Conservation (phyloP, 2,113 vertebrate genomes). For the Pituophis catenifer region DNA sequence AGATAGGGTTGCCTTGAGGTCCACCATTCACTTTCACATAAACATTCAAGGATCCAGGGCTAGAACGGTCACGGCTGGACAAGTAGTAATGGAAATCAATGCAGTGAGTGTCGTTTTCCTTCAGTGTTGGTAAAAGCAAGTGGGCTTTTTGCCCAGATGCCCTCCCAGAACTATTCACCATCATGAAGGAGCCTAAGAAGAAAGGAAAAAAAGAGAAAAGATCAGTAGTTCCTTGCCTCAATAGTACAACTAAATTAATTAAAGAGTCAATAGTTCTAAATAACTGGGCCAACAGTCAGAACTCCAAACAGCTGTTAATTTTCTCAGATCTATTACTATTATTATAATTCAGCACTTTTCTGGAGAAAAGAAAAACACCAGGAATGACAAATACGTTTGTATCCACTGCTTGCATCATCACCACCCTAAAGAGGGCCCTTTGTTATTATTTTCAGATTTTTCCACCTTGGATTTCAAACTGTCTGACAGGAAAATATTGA, state of each 20-base stretch:
- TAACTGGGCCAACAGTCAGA: not conserved
- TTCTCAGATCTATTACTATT: not conserved
- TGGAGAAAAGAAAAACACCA: not conserved
- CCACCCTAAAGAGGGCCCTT: constrained; percentile 13
- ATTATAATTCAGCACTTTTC: not conserved
- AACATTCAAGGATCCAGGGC: constrained; percentile 89
- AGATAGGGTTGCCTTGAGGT: constrained; percentile 91
- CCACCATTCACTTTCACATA: constrained; percentile 95
- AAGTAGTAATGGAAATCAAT: constrained; percentile 96
- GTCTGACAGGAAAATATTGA: not conserved
- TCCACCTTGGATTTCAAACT: not conserved
- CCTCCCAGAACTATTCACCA: constrained; percentile 91
- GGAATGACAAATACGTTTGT: not conserved
- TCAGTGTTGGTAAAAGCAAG: constrained; percentile 87
- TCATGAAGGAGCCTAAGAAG: constrained; percentile 90
- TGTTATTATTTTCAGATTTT: constrained; percentile 4
- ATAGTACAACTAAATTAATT: not conserved
- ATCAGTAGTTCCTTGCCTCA: not conserved
- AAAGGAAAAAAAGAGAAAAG: not conserved
- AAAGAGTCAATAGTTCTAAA: not conserved
- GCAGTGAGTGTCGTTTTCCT: constrained; percentile 96
- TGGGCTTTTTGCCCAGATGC: constrained; percentile 95
- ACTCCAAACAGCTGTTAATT: not conserved
- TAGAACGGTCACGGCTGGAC: constrained; percentile 85
- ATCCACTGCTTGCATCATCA: not conserved